These are phyloP conservation scores for Pungitius pungitius DNA, from an alignment of 2,113 vertebrate genomes.

Conservation along the genomic window DNA sequence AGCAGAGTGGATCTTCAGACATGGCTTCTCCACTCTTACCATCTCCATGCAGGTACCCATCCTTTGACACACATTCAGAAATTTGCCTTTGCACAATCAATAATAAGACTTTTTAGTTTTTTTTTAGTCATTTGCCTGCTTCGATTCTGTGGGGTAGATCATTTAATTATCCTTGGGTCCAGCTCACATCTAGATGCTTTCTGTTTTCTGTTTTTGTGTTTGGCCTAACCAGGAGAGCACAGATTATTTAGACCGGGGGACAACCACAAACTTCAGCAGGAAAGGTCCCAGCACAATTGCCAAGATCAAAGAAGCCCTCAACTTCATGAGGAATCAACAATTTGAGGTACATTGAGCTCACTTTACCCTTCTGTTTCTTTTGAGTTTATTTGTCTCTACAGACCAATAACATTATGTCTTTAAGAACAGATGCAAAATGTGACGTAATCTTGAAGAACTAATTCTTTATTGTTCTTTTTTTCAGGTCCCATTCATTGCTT, in stretches of 20 bases:
- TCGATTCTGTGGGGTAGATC: background rate
- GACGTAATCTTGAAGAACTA: background rate
- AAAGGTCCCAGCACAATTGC: conserved; percentile 97
- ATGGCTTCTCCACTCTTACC: conserved; percentile 95
- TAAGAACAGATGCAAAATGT: background rate
- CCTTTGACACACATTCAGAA: background rate
- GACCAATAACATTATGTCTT: background rate
- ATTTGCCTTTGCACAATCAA: background rate
- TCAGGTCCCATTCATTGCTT: conserved; percentile 98
- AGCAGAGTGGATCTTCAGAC: conserved; percentile 98
- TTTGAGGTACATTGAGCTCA: conserved; percentile 87
- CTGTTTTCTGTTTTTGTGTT: background rate
- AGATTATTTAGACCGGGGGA: conserved; percentile 93
- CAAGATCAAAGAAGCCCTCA: conserved; percentile 97
- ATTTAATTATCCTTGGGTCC: background rate
- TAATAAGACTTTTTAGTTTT: background rate
- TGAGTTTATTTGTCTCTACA: background rate
- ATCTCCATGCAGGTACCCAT: conserved; percentile 93
- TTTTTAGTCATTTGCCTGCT: background rate
- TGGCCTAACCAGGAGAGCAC: conserved; percentile 86
- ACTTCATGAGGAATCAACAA: conserved; percentile 98
- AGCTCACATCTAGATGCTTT: background rate
- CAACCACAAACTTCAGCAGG: conserved; percentile 92
- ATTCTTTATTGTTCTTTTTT: background rate
- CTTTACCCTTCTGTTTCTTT: background rate